Evolutionary conservation across 2,797 vertebrate genomes (phyloP).

Genomic region (Onychomys leucogaster): DNA sequence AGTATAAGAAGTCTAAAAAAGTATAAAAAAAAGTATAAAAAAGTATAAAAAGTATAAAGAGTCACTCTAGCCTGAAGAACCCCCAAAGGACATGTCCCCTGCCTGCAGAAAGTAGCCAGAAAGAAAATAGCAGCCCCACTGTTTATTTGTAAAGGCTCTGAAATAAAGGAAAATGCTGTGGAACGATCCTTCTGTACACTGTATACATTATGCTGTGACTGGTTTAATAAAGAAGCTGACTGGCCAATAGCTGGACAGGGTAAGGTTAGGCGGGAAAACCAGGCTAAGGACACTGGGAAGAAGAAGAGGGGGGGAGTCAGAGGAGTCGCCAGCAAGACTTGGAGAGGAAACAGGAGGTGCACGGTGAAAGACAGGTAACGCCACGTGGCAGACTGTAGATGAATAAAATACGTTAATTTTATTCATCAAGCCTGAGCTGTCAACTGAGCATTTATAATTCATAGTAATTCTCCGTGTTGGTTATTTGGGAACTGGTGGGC

Average conservation of each 20-base stretch:
- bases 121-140: not conserved
- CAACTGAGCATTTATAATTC: not conserved
- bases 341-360: not conserved
- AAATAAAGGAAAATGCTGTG: not conserved
- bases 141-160: not conserved
- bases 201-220: not conserved
- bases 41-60: not conserved
- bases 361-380: not conserved
- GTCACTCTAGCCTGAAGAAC: not conserved
- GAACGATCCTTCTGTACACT: not conserved
- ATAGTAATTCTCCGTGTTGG: not conserved
- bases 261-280: not conserved
- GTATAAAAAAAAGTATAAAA: too few species aligned
- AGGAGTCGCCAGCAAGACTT: not conserved
- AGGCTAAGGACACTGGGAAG: not conserved
- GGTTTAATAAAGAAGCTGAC: not conserved
- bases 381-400: not conserved
- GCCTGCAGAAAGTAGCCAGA: not conserved
- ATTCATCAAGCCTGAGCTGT: not conserved
- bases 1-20: not conserved
- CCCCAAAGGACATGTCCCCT: not conserved
- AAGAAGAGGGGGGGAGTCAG: not conserved
- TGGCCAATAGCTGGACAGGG: not conserved
- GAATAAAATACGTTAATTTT: not conserved
- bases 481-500: not conserved